Conservation (phyloP, 2,797 vertebrate genomes). For the Smutsia temminckii region DNA sequence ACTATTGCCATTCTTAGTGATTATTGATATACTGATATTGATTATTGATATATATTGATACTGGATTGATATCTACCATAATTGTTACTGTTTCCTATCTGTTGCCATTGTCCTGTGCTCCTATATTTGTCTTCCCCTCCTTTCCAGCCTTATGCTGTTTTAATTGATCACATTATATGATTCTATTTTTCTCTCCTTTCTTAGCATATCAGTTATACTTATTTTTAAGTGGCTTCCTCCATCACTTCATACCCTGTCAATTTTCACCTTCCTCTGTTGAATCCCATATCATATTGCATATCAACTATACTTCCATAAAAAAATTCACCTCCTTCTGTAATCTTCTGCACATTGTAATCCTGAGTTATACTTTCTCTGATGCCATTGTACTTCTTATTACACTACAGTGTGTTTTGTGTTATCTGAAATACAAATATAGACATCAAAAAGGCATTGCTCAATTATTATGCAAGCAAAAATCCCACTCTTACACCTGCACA, state of each 20-base stretch:
- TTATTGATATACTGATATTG: background rate
- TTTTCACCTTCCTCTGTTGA: background rate
- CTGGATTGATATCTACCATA: background rate
- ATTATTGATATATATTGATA: too few species aligned
- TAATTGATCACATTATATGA: background rate
- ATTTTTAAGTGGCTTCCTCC: background rate
- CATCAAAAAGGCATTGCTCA: background rate
- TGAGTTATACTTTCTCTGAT: background rate
- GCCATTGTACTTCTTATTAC: background rate
- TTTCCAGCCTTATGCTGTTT: background rate
- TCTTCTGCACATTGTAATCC: background rate
- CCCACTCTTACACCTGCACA: background rate
- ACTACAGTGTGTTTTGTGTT: background rate
- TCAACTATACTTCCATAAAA: too few species aligned
- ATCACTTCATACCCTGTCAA: background rate
- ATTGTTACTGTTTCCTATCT: background rate
- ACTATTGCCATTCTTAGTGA: background rate
- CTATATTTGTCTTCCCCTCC: background rate
- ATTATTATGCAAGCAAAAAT: background rate
- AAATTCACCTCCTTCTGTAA: background rate
- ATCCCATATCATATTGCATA: too few species aligned
- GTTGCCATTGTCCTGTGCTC: background rate
- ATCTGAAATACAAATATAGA: background rate
- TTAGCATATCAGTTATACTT: background rate
- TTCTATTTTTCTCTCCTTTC: background rate